A percentile compares a stretch with the other conserved stretches of the same genome.
Conservation (phyloP, 2,113 vertebrate genomes). For the Esox niger region DNA sequence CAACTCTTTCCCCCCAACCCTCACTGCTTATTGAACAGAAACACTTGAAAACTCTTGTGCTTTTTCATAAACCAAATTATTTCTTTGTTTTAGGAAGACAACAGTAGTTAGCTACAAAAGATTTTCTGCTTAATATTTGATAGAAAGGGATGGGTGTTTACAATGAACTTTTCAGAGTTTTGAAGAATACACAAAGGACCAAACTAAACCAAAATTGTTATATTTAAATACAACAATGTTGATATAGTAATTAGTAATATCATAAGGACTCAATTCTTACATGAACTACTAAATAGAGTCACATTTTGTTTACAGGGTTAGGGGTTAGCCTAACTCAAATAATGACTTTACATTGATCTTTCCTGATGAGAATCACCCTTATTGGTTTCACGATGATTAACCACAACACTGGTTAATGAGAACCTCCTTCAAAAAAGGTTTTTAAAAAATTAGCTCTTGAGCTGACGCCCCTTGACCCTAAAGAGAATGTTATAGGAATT, state of each 20-base stretch:
- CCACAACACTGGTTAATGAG: neutral
- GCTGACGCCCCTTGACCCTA: slow-evolving; percentile 15
- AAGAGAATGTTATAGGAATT: slow-evolving; percentile 13
- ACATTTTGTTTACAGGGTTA: neutral
- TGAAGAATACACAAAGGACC: slow-evolving; percentile 1
- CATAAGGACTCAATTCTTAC: neutral
- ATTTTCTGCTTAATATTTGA: slow-evolving; percentile 6
- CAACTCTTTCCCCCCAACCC: slow-evolving; percentile 1
- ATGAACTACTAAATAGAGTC: neutral
- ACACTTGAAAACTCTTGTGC: slow-evolving; percentile 30
- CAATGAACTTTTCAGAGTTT: slow-evolving; percentile 16
- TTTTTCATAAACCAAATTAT: slow-evolving; percentile 29
- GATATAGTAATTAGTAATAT: neutral
- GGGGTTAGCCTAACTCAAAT: too few species aligned
- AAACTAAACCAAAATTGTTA: slow-evolving; percentile 33
- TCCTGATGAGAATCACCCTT: too few species aligned
- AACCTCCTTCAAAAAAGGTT: slow-evolving; percentile 11
- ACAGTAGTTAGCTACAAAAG: neutral
- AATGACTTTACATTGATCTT: neutral
- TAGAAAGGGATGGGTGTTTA: slow-evolving; percentile 4
- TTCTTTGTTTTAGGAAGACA: slow-evolving; percentile 5
- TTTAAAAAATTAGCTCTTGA: neutral
- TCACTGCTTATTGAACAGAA: slow-evolving; percentile 15
- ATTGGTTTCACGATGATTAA: too few species aligned
- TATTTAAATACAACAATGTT: neutral